Conservation (phyloP, 2,797 vertebrate genomes). For the Sebastes hubbsi region DNA sequence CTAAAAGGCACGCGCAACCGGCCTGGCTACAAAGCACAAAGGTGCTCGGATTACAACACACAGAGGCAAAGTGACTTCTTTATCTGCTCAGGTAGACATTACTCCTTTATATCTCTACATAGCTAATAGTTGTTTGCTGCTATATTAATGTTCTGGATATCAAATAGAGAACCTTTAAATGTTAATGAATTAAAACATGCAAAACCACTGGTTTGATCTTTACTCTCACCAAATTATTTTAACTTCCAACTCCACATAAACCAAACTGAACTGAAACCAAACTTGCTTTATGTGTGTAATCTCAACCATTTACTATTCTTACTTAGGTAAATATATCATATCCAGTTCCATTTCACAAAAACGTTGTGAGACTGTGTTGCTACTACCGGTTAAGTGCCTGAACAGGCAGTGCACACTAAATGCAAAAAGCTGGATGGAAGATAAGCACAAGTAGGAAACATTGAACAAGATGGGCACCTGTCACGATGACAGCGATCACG, state of each 20-base stretch:
- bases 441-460: constrained; percentile 79
- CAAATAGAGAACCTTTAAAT: neutral
- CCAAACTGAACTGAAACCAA: constrained; percentile 9
- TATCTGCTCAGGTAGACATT: no score
- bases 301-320: neutral
- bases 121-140: no score
- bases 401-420: constrained; percentile 60
- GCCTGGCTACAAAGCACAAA: neutral
- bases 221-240: neutral
- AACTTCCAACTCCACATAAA: neutral
- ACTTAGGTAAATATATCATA: neutral
- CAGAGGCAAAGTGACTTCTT: neutral
- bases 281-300: neutral
- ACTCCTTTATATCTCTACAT: no score
- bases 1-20: neutral
- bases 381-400: constrained; percentile 32
- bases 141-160: no score
- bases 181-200: neutral
- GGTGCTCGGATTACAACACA: neutral
- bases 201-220: constrained; percentile 33
- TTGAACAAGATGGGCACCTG: constrained; percentile 69
- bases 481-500: constrained; percentile 44
- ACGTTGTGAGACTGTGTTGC: neutral
- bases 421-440: constrained; percentile 79
- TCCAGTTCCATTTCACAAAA: constrained; percentile 40